Base-by-base conservation (phyloP, 2,888 invertebrate genomes). In the Lagria hirta region DNA sequence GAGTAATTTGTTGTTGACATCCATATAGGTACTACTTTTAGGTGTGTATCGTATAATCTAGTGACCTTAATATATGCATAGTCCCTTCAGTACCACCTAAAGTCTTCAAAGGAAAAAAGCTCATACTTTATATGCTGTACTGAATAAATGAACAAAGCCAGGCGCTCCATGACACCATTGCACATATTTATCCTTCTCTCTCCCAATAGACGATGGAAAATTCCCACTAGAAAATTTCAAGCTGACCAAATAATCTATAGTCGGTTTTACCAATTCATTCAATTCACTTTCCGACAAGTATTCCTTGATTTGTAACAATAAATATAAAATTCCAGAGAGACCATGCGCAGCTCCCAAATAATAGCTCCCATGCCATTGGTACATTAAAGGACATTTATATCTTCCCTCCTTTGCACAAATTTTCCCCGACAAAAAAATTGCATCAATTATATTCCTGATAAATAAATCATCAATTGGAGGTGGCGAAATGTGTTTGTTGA, bases 121-220 rank as follows among this genome's bases (percentile, higher is more conserved):
- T 12, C 40, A 43, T 69, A 87, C 86, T 76, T 84, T 74, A 61
- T 81, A 75, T 23, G 88, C 86, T 53, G 79, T 70, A 50, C 78
- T 69, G 55, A 82, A 86, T 55, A 88, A 71, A 55, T 84, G 81
- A 7, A 88, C 77, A 73, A 88, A 86, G 21, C 92, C 92, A 10
- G 93, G 89, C 12, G 92, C 89, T n/a, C 94, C 94, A 66, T 94
- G 93, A 71, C 94, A 94, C 93, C 93, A 94, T 60, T 94, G 94
- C 11, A 94, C 82, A 49, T 92, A 76, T 68, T 79, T 81, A 67
- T 94, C 93, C 16, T 77, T 72, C 26, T 71, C 72, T 49, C 79
- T 84, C 14, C 80, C 83, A 15, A 86, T 55, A 0, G 90, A 90
- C 0, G 91, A 90, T 1, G 88, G 88, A 65, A 84, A 86, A 71